Conservation (phyloP, 2,797 vertebrate species). For the Acipenser ruthenus region DNA sequence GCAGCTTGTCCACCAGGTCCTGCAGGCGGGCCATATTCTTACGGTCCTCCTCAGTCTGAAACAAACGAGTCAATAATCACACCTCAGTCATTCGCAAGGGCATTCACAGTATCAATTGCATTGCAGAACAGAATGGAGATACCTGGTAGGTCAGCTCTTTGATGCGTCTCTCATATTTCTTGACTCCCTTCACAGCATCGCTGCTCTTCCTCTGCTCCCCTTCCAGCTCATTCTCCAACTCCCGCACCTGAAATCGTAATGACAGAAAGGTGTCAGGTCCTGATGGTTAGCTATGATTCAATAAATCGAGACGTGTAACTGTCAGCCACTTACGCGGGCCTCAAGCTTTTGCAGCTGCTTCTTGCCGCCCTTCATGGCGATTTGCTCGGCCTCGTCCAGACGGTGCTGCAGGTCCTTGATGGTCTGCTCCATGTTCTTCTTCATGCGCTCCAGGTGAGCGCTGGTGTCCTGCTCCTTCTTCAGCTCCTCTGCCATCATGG, state of each 20-base stretch:
- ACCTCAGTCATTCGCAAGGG: not conserved
- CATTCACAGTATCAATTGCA: not conserved
- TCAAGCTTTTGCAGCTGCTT: conserved; percentile 81
- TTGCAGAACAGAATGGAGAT: too few relatives aligned
- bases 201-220: conserved; percentile 50
- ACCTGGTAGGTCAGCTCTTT: too few relatives aligned
- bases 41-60: conserved; percentile 79
- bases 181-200: conserved; percentile 53
- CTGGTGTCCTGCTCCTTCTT: conserved; percentile 61
- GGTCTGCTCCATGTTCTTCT: conserved; percentile 82
- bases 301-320: not conserved
- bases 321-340: conserved; percentile 52
- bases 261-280: too few relatives aligned
- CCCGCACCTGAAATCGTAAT: conserved; percentile 38
- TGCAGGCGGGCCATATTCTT: conserved; percentile 80
- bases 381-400: conserved; percentile 77
- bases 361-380: conserved; percentile 76
- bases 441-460: conserved; percentile 72
- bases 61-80: conserved; percentile 3
- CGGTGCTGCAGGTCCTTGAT: conserved; percentile 77
- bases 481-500: conserved; percentile 59
- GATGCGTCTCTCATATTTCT: too few relatives aligned
- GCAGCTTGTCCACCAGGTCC: conserved; percentile 81
- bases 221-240: conserved; percentile 58
- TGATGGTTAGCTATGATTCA: too few relatives aligned